Conservation (phyloP, 2,888 invertebrate genomes). For the Lasioglossum villosulum region DNA sequence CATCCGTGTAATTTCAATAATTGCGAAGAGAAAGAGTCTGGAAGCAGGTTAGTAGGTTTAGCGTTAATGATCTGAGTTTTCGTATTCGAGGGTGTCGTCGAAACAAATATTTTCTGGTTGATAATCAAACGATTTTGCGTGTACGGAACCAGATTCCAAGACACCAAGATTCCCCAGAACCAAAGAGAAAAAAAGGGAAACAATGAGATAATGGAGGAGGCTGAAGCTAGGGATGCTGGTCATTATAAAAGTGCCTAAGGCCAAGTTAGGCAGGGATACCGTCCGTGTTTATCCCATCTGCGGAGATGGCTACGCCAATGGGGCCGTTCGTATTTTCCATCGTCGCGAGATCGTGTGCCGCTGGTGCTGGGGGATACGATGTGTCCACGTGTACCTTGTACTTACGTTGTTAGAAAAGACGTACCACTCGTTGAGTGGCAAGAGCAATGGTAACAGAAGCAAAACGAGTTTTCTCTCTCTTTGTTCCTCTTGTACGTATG, state of each 20-base stretch:
- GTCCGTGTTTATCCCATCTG: neutral
- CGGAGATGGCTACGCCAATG: slow-evolving; percentile 40
- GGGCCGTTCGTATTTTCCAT: slow-evolving; percentile 32
- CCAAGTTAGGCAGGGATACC: neutral
- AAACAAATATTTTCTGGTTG: neutral
- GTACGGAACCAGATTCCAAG: neutral
- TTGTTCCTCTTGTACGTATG: neutral
- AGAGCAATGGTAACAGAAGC: slow-evolving; percentile 32
- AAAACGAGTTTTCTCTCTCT: slow-evolving; percentile 24
- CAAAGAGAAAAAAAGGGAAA: neutral
- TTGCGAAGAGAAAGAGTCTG: too few species aligned
- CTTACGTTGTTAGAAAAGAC: slow-evolving; percentile 57
- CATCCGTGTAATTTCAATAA: too few species aligned
- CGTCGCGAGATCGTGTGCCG: slow-evolving; percentile 40
- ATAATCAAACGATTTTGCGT: neutral
- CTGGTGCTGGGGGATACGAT: slow-evolving; percentile 29
- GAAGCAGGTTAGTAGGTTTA: too few species aligned
- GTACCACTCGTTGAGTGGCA: slow-evolving; percentile 39
- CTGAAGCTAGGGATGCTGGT: neutral
- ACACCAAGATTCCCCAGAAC: too few species aligned
- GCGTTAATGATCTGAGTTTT: too few species aligned
- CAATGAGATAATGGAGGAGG: neutral
- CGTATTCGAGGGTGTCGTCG: neutral
- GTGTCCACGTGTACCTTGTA: slow-evolving; percentile 54
- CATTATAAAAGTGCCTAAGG: neutral